These are phyloP conservation scores for Caenorhabditis uteleia DNA, from an alignment of 2,888 invertebrate species.

Conservation along the genomic window DNA sequence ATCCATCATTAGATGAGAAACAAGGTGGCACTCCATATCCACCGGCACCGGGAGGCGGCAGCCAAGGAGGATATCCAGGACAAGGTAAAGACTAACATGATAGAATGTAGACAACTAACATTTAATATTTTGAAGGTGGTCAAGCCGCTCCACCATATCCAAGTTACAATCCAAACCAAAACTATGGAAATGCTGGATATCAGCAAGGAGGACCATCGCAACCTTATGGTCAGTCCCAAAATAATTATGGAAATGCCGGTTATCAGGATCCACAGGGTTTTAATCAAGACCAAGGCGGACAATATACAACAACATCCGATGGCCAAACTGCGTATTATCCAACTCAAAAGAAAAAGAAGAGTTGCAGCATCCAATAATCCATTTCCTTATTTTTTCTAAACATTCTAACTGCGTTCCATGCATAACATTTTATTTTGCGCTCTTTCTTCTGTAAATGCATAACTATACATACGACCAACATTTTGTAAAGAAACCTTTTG, in stretches of 20 bases:
- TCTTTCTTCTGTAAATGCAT: too few relatives aligned
- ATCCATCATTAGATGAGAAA: conserved; percentile 32
- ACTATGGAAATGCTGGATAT: conserved; percentile 25
- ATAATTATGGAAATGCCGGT: conserved; percentile 18
- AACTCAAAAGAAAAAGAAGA: conserved; percentile 65
- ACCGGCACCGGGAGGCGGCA: background rate
- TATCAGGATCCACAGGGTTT: conserved; percentile 4
- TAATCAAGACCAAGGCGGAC: background rate
- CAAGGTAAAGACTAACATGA: conserved; percentile 4
- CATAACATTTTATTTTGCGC: too few relatives aligned
- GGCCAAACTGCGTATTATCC: conserved; percentile 61
- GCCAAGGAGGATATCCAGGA: conserved; percentile 5
- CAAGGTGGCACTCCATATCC: conserved; percentile 12
- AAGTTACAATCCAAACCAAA: conserved; percentile 47
- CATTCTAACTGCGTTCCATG: too few relatives aligned
- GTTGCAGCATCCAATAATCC: conserved; percentile 47
- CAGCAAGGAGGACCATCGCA: conserved; percentile 14
- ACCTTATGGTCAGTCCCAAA: conserved; percentile 3
- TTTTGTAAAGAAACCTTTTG: too few relatives aligned
- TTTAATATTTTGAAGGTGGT: conserved; percentile 10
- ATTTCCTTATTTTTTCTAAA: too few relatives aligned
- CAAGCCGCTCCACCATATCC: conserved; percentile 52
- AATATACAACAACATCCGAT: conserved; percentile 13
- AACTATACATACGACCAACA: too few relatives aligned
- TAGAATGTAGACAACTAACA: background rate